phyloP scores from a whole-genome alignment of 2,113 vertebrate species.

The Dipodomys spectabilis region DNA sequence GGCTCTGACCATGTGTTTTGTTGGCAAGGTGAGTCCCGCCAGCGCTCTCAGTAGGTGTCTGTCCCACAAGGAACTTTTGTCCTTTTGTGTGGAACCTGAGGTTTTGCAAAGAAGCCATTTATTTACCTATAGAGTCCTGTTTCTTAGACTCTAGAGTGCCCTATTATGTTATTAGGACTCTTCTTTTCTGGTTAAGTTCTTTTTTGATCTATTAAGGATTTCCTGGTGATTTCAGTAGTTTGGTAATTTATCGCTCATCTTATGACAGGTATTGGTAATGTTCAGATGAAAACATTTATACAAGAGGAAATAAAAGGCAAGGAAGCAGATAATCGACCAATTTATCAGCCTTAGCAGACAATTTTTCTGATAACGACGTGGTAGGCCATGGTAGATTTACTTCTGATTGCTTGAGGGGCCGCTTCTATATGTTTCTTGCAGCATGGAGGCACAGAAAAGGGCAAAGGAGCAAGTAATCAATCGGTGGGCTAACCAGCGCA shows the following conservation, averaged over 20 bases:
- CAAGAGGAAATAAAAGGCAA: slow-evolving; percentile 84
- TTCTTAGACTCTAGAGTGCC: slow-evolving; percentile 62
- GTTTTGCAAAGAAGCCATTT: slow-evolving; percentile 42
- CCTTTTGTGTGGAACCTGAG: slow-evolving; percentile 52
- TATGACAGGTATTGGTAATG: slow-evolving; percentile 77
- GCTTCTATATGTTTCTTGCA: slow-evolving; percentile 74
- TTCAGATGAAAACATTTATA: slow-evolving; percentile 84
- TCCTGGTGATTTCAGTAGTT: slow-evolving; percentile 80
- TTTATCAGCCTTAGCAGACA: slow-evolving; percentile 86
- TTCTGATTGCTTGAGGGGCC: slow-evolving; percentile 84
- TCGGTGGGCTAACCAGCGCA: neutral
- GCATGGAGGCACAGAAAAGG: slow-evolving; percentile 54
- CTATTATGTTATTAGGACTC: slow-evolving; percentile 65
- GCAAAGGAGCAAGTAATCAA: slow-evolving; percentile 74
- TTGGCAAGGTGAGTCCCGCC: slow-evolving; percentile 1
- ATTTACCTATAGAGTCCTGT: slow-evolving; percentile 41
- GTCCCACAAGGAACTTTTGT: slow-evolving; percentile 37
- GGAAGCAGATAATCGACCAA: slow-evolving; percentile 85
- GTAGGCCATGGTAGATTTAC: slow-evolving; percentile 86
- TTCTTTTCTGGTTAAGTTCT: slow-evolving; percentile 68
- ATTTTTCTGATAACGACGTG: slow-evolving; percentile 79
- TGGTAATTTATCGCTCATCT: slow-evolving; percentile 70
- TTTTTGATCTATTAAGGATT: slow-evolving; percentile 82
- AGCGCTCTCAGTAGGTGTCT: neutral
- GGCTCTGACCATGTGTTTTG: slow-evolving; percentile 6